Conservation (phyloP, 2,888 invertebrate genomes). For the Achlya flavicornis region DNA sequence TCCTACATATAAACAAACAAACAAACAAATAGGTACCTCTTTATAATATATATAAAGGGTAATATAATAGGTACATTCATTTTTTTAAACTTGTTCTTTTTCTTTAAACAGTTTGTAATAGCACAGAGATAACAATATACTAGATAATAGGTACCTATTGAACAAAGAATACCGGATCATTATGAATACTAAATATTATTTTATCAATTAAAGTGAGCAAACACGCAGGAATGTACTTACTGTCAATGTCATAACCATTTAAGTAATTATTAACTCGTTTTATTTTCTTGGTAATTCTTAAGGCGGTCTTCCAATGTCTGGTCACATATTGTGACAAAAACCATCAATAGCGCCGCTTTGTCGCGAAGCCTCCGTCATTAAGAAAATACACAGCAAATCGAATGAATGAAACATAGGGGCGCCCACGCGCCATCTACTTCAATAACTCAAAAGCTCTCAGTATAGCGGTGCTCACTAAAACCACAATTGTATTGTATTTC, state of each 20-base stretch:
- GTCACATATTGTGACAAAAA: conserved; percentile 42
- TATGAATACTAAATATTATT: neutral
- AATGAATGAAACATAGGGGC: conserved; percentile 74
- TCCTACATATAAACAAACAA: no score
- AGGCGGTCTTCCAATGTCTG: neutral
- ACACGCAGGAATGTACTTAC: neutral
- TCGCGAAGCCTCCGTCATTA: conserved; percentile 65
- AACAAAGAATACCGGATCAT: no score
- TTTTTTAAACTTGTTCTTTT: no score
- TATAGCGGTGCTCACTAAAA: conserved; percentile 50
- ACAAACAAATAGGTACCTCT: no score
- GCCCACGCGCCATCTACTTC: conserved; percentile 64
- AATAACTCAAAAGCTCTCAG: conserved; percentile 70
- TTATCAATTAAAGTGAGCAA: neutral
- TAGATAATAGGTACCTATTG: no score
- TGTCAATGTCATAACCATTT: neutral
- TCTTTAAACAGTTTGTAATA: no score
- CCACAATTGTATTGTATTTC: conserved; percentile 39
- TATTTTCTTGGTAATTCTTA: neutral
- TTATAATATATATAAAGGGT: no score
- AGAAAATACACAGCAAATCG: conserved; percentile 66
- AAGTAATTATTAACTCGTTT: neutral
- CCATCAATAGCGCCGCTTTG: conserved; percentile 47
- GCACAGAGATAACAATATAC: no score
- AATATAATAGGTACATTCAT: no score